Evolutionary conservation across 2,888 invertebrate species (phyloP), one percentile per base, ranked within the genome.

Genomic region (Phrixothrix hirtus): DNA sequence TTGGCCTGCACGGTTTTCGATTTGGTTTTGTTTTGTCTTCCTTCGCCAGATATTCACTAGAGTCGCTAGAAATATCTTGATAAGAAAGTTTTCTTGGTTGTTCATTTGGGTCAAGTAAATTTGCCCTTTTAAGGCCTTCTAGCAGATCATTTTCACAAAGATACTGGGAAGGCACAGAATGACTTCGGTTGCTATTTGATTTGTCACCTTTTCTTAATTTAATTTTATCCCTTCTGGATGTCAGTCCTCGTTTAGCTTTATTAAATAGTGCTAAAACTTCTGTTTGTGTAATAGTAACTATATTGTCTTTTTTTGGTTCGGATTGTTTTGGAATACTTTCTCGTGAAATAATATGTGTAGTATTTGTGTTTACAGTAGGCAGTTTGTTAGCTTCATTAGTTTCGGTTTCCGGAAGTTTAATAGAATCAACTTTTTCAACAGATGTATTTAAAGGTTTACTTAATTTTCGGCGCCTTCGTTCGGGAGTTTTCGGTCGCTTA

Each of bases 71-170:
- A 4, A 6, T 3, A 11, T 17, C 1, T 15, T 9, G 13, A 11
- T 34, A 15, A 2, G 15, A 57, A 14, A 52, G 39, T 37, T 70
- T 67, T 13, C 38, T 52, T 15, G 7, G 7, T 3, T 5, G 15
- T 12, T 65, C 26, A 10, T 67, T 77, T 65, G 48, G 76, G 72
- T 60, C 76, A 74, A 75, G 60, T 58, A 72, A 72, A 56, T 77
- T 75, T 14, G 77, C 78, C 51, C 74, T 72, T 9, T 72, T 66
- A 59, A 83, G 76, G 48, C 81, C 79, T 48, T 79, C 78, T 37
- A 83, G 69, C 53, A 82, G 75, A 71, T 82, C 81, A 76, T 81
- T 77, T 79, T 83, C 55, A 73, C 81, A 71, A 75, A 82, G 15
- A n/a, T n/a, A n/a, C 76, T 81, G 63, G 76, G 77, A 57, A 25